Evolutionary conservation across 2,113 vertebrate species (phyloP).

Genomic region (Aythya baeri): DNA sequence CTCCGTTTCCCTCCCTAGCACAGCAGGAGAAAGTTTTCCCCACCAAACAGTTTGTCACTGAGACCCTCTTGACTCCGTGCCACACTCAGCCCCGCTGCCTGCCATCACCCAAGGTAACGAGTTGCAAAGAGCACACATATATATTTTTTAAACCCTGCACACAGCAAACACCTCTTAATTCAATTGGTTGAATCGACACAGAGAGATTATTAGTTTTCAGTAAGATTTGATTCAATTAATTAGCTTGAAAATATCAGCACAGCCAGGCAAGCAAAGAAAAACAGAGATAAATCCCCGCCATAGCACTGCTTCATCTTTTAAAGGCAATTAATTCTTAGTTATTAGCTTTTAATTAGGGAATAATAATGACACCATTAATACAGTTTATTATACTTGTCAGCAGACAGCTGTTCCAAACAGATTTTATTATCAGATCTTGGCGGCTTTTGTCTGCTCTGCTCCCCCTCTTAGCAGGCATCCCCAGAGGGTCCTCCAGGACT

Average conservation of each 20-base stretch:
- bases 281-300: slow-evolving; percentile 79
- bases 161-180: slow-evolving; percentile 35
- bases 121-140: background rate
- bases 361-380: slow-evolving; percentile 82
- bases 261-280: slow-evolving; percentile 72
- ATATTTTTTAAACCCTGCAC: background rate
- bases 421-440: slow-evolving; percentile 59
- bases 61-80: background rate
- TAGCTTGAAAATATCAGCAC: slow-evolving; percentile 73
- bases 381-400: slow-evolving; percentile 77
- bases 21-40: background rate
- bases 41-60: background rate
- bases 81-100: fast-evolving
- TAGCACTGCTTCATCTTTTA: slow-evolving; percentile 75
- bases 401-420: slow-evolving; percentile 77
- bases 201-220: slow-evolving; percentile 68
- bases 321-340: slow-evolving; percentile 82
- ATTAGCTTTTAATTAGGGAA: slow-evolving; percentile 85
- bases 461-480: background rate
- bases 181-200: background rate
- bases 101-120: fast-evolving
- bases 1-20: background rate
- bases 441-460: background rate
- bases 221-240: slow-evolving; percentile 77
- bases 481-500: background rate